Percentiles rank a stretch among this genome's conserved stretches.
phyloP scores from a whole-genome alignment of 1,140 invertebrate genomes.

The Reticulitermes speratus region DNA sequence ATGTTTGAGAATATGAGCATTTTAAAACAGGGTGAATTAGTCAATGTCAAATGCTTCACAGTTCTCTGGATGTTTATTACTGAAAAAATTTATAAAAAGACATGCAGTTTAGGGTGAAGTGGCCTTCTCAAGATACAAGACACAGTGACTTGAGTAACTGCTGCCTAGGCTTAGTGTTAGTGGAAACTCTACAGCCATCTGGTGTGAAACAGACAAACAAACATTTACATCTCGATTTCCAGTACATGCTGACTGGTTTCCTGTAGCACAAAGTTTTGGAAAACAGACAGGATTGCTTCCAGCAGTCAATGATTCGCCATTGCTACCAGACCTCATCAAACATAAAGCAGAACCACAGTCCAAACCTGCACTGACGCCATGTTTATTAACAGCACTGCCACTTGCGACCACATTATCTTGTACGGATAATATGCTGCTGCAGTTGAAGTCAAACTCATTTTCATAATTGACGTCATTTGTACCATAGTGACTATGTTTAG shows the following conservation, averaged over 20 bases:
- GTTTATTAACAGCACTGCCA: background rate
- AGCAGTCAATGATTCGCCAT: background rate
- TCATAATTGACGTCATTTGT: constrained; percentile 12
- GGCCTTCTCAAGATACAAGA: constrained; percentile 53
- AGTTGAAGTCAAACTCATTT: background rate
- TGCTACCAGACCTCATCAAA: background rate
- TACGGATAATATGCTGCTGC: background rate
- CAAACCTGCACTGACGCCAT: background rate
- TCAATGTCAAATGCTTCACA: background rate
- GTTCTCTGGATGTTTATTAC: background rate
- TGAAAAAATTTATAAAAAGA: background rate
- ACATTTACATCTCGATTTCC: background rate
- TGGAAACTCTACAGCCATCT: constrained; percentile 50
- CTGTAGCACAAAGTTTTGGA: background rate
- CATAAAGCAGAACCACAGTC: background rate
- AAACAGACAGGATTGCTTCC: background rate
- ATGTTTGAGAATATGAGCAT: background rate
- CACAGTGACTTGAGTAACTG: constrained; percentile 64
- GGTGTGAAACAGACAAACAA: constrained; percentile 17
- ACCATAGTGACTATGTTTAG: constrained; percentile 9
- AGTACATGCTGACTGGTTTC: background rate
- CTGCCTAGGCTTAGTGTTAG: constrained; percentile 62
- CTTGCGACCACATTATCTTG: background rate
- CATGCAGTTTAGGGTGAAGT: constrained; percentile 18
- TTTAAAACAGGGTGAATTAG: background rate